Conservation (phyloP, 2,797 vertebrate species). For the Bufotes viridis region DNA sequence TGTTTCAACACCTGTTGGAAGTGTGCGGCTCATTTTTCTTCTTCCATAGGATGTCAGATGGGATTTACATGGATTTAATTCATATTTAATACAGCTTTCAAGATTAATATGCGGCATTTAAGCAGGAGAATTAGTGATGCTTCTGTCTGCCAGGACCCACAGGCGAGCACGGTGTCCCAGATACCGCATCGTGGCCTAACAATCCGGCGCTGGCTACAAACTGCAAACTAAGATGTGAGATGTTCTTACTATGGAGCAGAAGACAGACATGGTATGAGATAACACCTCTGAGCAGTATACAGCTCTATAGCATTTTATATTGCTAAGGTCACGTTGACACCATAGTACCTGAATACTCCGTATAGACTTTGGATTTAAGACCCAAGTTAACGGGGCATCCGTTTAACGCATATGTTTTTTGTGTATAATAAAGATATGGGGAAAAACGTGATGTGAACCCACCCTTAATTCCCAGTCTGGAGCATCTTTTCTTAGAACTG, state of each 20-base stretch:
- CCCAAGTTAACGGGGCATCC: no score
- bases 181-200: constrained; percentile 1
- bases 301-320: neutral
- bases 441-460: no score
- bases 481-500: no score
- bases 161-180: constrained; percentile 40
- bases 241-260: neutral
- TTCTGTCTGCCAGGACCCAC: constrained; percentile 52
- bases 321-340: no score
- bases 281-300: no score
- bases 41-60: constrained; percentile 55
- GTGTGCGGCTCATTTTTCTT: constrained; percentile 58
- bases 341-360: no score
- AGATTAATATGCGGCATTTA: constrained; percentile 53
- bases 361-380: no score
- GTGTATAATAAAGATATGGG: no score
- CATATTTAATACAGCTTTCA: constrained; percentile 54
- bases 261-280: no score
- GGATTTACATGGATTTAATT: constrained; percentile 59
- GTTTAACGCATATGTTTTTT: no score
- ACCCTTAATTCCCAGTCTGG: no score
- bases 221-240: neutral
- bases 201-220: constrained; percentile 2
- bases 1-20: constrained; percentile 58
- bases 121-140: constrained; percentile 52